Evolutionary conservation across 1,140 invertebrate genomes (phyloP).

Genomic region (Bombus confusus): DNA sequence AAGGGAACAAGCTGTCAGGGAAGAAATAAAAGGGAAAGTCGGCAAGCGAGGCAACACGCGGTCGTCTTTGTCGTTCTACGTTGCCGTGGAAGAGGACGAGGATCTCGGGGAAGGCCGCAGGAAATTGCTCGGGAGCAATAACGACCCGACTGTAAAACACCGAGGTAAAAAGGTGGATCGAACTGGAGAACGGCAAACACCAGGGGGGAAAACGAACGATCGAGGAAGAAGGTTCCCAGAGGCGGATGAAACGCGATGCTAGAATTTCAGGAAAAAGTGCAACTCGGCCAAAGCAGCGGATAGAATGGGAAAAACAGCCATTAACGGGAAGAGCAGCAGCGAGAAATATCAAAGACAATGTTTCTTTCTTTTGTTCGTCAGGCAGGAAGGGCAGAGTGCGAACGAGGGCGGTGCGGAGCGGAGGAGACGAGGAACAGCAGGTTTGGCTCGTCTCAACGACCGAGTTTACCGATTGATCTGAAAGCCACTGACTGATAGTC

Average conservation of each 20-base stretch:
- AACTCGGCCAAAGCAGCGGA: not conserved
- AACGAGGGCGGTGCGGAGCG: not conserved
- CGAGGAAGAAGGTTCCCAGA: not conserved
- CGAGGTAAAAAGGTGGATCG: not conserved
- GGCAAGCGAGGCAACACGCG: not conserved
- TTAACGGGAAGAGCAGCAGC: not conserved
- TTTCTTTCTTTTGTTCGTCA: not conserved
- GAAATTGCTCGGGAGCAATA: not conserved
- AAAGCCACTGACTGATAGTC: too few relatives aligned
- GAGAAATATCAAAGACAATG: slow-evolving; percentile 1
- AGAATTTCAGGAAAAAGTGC: not conserved
- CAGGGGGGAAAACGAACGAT: not conserved
- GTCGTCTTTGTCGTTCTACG: not conserved
- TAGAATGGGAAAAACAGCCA: not conserved
- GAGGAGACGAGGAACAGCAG: not conserved
- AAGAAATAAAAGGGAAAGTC: slow-evolving; percentile 20
- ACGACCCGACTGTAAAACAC: not conserved
- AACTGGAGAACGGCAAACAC: not conserved
- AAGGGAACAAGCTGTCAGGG: not conserved
- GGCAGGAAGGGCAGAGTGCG: not conserved
- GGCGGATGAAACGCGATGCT: not conserved
- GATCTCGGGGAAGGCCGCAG: not conserved
- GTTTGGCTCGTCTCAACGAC: not conserved
- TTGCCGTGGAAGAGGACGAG: not conserved
- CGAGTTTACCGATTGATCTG: not conserved